Base-by-base conservation (phyloP, 2,888 invertebrate species). In the Papilio gigon region DNA sequence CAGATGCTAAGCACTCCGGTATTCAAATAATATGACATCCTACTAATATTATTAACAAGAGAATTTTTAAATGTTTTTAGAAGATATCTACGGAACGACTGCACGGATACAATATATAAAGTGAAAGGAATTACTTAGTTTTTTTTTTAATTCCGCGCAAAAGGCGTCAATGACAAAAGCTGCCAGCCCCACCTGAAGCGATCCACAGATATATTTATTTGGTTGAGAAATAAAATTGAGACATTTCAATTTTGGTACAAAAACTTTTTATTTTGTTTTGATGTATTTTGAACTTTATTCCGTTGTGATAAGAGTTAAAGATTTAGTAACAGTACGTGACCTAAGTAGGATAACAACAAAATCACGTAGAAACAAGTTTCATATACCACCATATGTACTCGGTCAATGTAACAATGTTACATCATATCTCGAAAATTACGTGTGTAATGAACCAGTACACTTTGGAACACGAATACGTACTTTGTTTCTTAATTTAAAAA, bases 281-380 rank as follows among this genome's bases (percentile, higher is more conserved):
- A 56, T 11, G 17, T 5, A 37, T 14, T 37, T 5, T 64, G 35
- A 40, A 42, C 56, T n/a, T 58, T 65, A 42, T 33, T 40, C 22
- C 6, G 20, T 56, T 12, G 30, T 12, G 42, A 56, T 58, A 65
- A 58, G 56, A 58, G 17, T 42, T 6, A 56, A 3, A 9, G 30
- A 5, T 65, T 58, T 33, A 17, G 33, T 11, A 58, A 65, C 14
- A 9, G 56, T 67, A 62, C 67, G 67, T 67, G 67, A 61, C 30
- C 11, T 27, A 5, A 22, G 60, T 60, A 17, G 62, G 42, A 44
- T 56, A 61, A 22, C 40, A 30, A 30, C 56, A 11, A 22, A 25
- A 67, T 67, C 67, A 67, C 67, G 67, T 67, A 61, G 61, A 5
- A 62, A 56, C 44, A 25, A 27, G 47, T 67, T 53, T 5, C 27